Conservation (phyloP, 2,888 invertebrate species). For the Cryptops parisi region DNA sequence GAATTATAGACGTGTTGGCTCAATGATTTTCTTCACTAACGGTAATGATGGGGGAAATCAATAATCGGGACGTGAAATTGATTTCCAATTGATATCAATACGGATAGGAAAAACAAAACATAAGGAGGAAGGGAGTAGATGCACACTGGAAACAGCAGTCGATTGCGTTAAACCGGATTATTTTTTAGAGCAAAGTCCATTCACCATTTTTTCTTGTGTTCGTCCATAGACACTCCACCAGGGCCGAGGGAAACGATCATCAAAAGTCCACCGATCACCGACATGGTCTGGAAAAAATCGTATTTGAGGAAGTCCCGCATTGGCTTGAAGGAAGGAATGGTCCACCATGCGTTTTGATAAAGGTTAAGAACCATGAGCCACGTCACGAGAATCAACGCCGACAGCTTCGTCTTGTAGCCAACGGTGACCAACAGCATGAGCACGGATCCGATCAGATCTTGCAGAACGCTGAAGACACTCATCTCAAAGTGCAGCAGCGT, state of each 20-base stretch:
- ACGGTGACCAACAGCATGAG: conserved; percentile 92
- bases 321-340: conserved; percentile 83
- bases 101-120: no score
- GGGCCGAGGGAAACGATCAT: conserved; percentile 98
- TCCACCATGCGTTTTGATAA: conserved; percentile 99
- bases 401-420: conserved; percentile 97
- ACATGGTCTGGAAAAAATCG: conserved; percentile 96
- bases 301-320: conserved; percentile 99
- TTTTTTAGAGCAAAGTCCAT: neutral
- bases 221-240: conserved; percentile 98
- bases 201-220: conserved; percentile 97
- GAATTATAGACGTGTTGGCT: no score
- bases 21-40: no score
- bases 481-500: conserved; percentile 88
- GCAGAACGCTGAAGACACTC: conserved; percentile 73
- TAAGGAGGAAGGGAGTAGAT: no score
- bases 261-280: conserved; percentile 93
- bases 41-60: no score
- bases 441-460: conserved; percentile 82
- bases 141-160: no score
- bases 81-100: no score
- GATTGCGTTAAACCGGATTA: no score
- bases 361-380: conserved; percentile 81
- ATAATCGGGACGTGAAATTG: no score
- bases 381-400: conserved; percentile 81